Percentiles rank a stretch among this genome's conserved stretches.
Evolutionary conservation across 2,888 invertebrate species (phyloP).

Genomic region (Eumacrocentrus americanus): DNA sequence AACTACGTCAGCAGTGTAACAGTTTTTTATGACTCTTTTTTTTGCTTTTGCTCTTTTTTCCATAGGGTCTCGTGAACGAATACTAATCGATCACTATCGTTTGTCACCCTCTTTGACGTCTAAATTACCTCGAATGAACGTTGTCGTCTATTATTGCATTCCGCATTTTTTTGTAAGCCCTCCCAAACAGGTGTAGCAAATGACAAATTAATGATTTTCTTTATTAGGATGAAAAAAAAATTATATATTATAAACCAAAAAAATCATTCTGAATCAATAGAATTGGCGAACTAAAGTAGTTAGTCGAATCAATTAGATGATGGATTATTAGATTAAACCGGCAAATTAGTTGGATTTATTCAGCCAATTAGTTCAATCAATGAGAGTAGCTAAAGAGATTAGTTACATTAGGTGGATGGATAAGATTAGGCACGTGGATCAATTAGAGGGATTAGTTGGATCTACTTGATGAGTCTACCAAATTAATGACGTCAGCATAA

Average conservation of each 20-base stretch:
- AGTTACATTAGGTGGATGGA: background rate
- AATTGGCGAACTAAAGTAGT: background rate
- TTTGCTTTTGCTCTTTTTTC: conserved; percentile 7
- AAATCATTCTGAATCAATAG: background rate
- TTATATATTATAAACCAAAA: background rate
- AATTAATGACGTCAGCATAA: no score
- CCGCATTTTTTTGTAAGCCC: background rate
- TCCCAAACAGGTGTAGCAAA: conserved; percentile 19
- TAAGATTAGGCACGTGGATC: no score
- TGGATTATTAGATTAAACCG: no score
- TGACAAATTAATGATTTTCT: conserved; percentile 18
- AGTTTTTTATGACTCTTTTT: background rate
- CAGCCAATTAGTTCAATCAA: no score
- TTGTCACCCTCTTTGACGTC: conserved; percentile 24
- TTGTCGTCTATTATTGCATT: conserved; percentile 7
- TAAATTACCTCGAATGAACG: conserved; percentile 4
- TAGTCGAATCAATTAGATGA: no score
- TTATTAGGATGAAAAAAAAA: background rate
- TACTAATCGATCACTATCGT: conserved; percentile 27
- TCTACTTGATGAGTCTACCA: no score
- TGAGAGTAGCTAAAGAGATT: no score
- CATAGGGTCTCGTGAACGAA: conserved; percentile 1
- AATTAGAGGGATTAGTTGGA: no score
- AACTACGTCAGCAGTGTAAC: conserved; percentile 10
- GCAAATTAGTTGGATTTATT: background rate